Percentiles rank a stretch among this genome's conserved stretches.
These are phyloP conservation scores for Apodemus speciosus DNA, from an alignment of 2,113 vertebrate species.

Conservation along the genomic window DNA sequence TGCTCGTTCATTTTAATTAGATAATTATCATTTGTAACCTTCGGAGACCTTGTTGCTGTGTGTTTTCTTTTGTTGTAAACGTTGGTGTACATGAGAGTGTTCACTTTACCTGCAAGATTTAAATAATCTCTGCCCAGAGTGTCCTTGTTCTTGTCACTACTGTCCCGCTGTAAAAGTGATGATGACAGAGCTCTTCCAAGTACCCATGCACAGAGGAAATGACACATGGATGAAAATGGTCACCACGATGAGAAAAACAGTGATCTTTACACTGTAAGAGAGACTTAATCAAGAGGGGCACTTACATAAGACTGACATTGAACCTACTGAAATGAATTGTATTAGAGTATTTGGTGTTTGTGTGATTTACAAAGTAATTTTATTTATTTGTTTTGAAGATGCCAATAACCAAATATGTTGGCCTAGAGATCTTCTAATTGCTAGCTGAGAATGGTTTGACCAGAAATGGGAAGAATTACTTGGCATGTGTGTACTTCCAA, in stretches of 20 bases:
- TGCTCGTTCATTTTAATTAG: conserved; percentile 47
- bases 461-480: conserved; percentile 34
- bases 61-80: conserved; percentile 19
- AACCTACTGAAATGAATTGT: neutral
- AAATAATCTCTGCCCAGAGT: neutral
- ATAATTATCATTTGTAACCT: conserved; percentile 16
- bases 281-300: neutral
- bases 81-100: neutral
- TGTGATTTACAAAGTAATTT: conserved; percentile 38
- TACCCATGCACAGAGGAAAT: neutral
- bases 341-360: conserved; percentile 20
- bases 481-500: conserved; percentile 36
- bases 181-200: neutral
- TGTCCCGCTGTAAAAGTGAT: neutral
- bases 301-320: neutral
- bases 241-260: neutral
- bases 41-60: neutral
- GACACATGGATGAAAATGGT: neutral
- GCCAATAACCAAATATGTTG: conserved; percentile 37
- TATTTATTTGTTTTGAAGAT: conserved; percentile 44
- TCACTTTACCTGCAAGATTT: neutral
- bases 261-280: neutral
- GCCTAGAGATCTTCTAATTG: conserved; percentile 25
- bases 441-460: conserved; percentile 35
- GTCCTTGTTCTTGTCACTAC: neutral